These are phyloP conservation scores for Habropoda laboriosa DNA, from an alignment of 1,140 invertebrate genomes.

Conservation along the genomic window DNA sequence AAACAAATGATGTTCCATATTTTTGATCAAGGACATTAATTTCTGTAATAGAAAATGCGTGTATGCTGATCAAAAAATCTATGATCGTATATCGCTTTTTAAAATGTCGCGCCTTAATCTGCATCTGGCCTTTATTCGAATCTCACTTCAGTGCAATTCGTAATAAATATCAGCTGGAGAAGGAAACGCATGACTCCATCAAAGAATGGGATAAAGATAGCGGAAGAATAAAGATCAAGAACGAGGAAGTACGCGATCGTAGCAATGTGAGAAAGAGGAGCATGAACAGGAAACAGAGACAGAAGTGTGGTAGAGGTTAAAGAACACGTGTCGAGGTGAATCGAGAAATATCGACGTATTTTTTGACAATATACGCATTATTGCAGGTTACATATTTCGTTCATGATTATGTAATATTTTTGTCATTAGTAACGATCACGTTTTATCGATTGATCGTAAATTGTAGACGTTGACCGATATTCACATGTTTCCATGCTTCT, in stretches of 20 bases:
- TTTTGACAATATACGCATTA: background rate
- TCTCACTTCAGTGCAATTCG: background rate
- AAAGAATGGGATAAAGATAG: background rate
- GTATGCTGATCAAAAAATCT: no score
- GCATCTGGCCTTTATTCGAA: slow-evolving; percentile 1
- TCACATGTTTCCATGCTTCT: background rate
- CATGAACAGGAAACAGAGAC: background rate
- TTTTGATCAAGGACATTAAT: no score
- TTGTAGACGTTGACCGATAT: background rate
- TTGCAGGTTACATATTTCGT: background rate
- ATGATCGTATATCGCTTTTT: background rate
- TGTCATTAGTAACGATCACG: background rate
- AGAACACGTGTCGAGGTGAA: slow-evolving; percentile 25
- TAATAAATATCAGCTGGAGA: background rate
- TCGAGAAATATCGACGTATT: slow-evolving; percentile 1
- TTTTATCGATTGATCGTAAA: background rate
- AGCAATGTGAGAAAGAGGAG: background rate
- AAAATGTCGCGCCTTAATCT: background rate
- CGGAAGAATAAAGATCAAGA: background rate
- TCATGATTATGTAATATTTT: background rate
- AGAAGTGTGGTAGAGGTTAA: slow-evolving; percentile 6
- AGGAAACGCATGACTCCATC: background rate
- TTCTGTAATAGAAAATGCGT: no score
- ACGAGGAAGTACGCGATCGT: background rate
- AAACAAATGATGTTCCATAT: no score